phyloP scores from a whole-genome alignment of 2,113 vertebrate species.

The Lampris incognitus region DNA sequence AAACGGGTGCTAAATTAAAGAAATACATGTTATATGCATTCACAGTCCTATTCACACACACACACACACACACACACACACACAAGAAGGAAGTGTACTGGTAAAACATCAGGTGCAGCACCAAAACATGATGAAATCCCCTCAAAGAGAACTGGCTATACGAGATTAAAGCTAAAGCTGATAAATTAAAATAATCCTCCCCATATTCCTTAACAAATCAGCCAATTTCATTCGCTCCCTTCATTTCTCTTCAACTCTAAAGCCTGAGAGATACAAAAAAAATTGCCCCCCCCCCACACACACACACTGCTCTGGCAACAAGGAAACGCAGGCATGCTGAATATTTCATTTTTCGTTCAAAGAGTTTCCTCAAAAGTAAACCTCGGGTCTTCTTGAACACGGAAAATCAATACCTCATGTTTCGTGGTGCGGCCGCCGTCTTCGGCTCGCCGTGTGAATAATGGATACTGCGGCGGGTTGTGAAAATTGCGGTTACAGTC shows the following conservation, averaged over 20 bases:
- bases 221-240: conserved; percentile 27
- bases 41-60: too few relatives aligned
- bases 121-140: conserved; percentile 8
- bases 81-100: conserved; percentile 2
- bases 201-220: neutral
- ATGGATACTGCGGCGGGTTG: conserved; percentile 34
- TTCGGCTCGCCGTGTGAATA: conserved; percentile 43
- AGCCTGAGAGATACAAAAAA: conserved; percentile 26
- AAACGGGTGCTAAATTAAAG: neutral
- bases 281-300: neutral
- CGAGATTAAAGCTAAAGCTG: conserved; percentile 41
- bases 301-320: neutral
- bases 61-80: neutral
- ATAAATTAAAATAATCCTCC: conserved; percentile 38
- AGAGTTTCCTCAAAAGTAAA: conserved; percentile 46
- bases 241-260: conserved; percentile 18
- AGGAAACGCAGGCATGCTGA: conserved; percentile 27
- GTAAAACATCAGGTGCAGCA: conserved; percentile 6
- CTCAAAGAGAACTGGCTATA: conserved; percentile 23
- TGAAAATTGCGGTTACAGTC: neutral
- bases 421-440: conserved; percentile 26
- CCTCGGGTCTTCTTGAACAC: conserved; percentile 41
- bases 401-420: conserved; percentile 58
- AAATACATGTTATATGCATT: too few relatives aligned
- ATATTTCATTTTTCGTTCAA: conserved; percentile 57